Conservation (phyloP, 2,888 invertebrate species). For the Apamea monoglypha region DNA sequence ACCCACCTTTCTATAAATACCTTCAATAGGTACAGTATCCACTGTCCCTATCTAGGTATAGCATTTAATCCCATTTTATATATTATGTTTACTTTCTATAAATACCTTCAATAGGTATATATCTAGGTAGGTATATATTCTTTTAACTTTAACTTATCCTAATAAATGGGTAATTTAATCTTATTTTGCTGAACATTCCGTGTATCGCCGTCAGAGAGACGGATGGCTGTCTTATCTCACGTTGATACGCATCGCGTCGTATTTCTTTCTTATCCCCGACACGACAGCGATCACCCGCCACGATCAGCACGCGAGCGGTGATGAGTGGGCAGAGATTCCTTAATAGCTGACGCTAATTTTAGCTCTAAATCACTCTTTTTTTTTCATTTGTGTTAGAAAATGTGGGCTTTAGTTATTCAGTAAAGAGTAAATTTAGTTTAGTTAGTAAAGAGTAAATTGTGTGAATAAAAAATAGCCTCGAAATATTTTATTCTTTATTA, state of each 20-base stretch:
- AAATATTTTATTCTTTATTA: neutral
- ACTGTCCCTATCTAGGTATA: neutral
- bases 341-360: conserved; percentile 8
- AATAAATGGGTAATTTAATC: neutral
- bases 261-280: conserved; percentile 59
- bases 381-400: neutral
- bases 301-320: conserved; percentile 56
- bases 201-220: conserved; percentile 42
- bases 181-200: conserved; percentile 14
- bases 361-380: neutral
- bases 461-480: neutral
- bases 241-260: conserved; percentile 56
- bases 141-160: no score
- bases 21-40: no score
- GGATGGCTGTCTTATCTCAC: conserved; percentile 41
- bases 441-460: neutral
- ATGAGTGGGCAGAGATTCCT: conserved; percentile 27
- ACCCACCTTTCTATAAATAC: neutral
- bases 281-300: conserved; percentile 36
- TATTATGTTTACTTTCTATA: neutral
- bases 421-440: no score
- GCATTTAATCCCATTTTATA: neutral
- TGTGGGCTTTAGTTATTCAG: neutral
- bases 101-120: no score
- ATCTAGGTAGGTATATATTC: no score